Evolutionary conservation across 2,797 vertebrate genomes (phyloP).

Genomic region (Leptodactylus fallax): DNA sequence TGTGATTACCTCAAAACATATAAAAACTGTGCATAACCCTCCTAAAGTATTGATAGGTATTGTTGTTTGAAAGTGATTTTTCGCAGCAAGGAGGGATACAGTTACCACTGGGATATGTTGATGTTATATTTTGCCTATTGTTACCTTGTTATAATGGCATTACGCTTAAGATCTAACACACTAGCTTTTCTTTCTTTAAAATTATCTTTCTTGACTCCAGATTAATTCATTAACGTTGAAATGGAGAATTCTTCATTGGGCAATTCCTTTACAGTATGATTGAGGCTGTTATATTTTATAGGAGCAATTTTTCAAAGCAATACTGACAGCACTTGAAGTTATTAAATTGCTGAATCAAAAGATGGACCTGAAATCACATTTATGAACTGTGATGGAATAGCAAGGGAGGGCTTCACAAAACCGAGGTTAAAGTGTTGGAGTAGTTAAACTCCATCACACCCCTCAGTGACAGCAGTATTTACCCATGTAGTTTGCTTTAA

Average conservation of each 20-base stretch:
- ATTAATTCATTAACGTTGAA: constrained; percentile 96
- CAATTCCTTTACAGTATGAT: constrained; percentile 92
- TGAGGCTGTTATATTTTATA: constrained; percentile 99
- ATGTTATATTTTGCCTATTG: background rate
- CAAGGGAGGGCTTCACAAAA: constrained; percentile 69
- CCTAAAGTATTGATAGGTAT: no score
- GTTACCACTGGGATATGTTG: background rate
- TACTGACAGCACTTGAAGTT: constrained; percentile 97
- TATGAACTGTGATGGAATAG: constrained; percentile 79
- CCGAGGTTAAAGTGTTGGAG: constrained; percentile 76
- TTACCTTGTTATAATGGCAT: constrained; percentile 35
- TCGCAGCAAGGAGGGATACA: background rate
- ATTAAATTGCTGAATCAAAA: constrained; percentile 97
- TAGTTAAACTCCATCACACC: constrained; percentile 76
- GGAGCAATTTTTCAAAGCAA: constrained; percentile 96
- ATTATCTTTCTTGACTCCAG: constrained; percentile 93
- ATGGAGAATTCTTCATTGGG: constrained; percentile 83
- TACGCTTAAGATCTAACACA: constrained; percentile 73
- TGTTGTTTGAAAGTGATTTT: background rate
- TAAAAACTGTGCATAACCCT: no score
- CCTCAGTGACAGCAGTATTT: constrained; percentile 76
- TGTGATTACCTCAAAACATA: no score
- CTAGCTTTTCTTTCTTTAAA: constrained; percentile 87
- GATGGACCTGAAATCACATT: constrained; percentile 79
- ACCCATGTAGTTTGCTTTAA: constrained; percentile 78